Percentiles rank a stretch among this genome's conserved stretches.
Evolutionary conservation across 2,113 vertebrate species (phyloP).

Genomic region (Amblyopsis rosae): DNA sequence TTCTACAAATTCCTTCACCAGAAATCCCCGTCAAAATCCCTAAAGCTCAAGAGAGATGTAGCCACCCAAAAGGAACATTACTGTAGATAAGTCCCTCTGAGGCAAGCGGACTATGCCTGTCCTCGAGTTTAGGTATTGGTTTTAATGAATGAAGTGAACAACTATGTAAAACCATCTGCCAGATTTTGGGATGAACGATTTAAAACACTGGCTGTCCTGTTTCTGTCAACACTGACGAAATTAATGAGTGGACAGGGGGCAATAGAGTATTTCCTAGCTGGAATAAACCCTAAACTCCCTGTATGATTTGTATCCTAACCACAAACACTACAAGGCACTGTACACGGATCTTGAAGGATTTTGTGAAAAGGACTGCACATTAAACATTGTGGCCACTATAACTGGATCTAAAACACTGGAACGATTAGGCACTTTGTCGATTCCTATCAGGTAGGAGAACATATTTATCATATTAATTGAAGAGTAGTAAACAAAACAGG

Average conservation of each 20-base stretch:
- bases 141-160: constrained; percentile 41
- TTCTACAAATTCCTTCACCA: background rate
- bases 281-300: constrained; percentile 4
- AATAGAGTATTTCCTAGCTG: background rate
- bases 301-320: background rate
- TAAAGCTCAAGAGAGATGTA: constrained; percentile 7
- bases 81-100: constrained; percentile 29
- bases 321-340: background rate
- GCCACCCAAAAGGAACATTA: constrained; percentile 14
- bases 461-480: no score
- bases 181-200: constrained; percentile 12
- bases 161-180: constrained; percentile 13
- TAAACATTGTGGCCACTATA: no score
- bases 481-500: no score
- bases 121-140: constrained; percentile 23
- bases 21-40: background rate
- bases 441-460: no score
- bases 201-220: constrained; percentile 20
- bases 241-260: constrained; percentile 1
- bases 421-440: no score
- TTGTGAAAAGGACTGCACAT: no score
- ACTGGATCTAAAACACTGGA: no score
- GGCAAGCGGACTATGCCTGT: constrained; percentile 23
- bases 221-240: constrained; percentile 6
- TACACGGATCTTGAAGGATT: background rate